phyloP scores from a whole-genome alignment of 2,113 vertebrate genomes.

The Drymodes brunneopygia region DNA sequence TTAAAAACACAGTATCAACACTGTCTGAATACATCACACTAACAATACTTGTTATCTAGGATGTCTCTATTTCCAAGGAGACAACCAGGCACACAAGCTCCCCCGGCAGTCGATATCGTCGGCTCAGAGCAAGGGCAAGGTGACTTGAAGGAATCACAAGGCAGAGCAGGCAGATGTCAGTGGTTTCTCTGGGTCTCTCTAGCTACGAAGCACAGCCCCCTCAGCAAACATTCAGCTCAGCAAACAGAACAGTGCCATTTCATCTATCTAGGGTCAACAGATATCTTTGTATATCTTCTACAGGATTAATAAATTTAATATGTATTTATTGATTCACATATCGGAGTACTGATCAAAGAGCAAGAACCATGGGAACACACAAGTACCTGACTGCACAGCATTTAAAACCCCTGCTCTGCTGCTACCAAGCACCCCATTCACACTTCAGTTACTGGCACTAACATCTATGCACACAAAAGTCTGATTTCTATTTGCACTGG shows the following conservation, averaged over 20 bases:
- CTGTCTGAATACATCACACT: not conserved
- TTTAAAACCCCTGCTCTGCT: not conserved
- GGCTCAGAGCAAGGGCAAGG: not conserved
- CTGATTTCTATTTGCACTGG: not conserved
- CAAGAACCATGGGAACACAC: fast-evolving
- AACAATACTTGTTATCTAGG: not conserved
- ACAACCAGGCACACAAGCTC: not conserved
- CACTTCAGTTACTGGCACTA: not conserved
- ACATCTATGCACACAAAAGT: not conserved
- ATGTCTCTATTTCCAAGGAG: not conserved
- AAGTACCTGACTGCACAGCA: not conserved
- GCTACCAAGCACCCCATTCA: not conserved
- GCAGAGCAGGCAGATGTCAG: not conserved
- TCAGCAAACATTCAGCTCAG: not conserved
- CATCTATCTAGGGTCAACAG: not conserved
- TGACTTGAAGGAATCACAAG: not conserved
- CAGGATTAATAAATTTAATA: not conserved
- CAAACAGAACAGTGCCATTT: not conserved
- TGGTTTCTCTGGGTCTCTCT: not conserved
- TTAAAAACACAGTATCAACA: not conserved
- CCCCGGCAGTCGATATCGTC: fast-evolving
- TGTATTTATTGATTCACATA: not conserved
- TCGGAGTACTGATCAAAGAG: not conserved
- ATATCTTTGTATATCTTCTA: not conserved
- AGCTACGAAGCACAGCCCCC: not conserved